phyloP scores from a whole-genome alignment of 2,888 invertebrate species.

The Brachyopa scutellaris region DNA sequence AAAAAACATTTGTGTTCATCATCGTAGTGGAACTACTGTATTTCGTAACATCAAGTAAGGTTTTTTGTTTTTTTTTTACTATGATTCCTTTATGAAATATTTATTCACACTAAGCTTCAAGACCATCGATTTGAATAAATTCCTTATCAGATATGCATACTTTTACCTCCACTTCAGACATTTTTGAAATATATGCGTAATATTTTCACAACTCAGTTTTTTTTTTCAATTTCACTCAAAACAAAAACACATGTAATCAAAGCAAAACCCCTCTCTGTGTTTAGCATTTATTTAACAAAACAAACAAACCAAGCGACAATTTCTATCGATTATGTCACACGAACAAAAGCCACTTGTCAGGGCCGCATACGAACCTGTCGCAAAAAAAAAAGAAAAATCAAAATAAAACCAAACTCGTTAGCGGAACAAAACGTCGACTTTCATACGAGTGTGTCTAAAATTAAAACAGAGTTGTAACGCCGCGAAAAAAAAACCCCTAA shows the following conservation, averaged over 20 bases:
- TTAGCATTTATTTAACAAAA: constrained; percentile 59
- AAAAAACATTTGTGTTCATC: too few relatives aligned
- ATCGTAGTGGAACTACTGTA: too few relatives aligned
- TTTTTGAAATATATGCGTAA: too few relatives aligned
- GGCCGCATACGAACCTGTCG: constrained; percentile 38
- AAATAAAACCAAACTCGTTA: neutral
- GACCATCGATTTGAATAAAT: constrained; percentile 12
- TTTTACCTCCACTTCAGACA: too few relatives aligned
- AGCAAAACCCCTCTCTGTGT: constrained; percentile 34
- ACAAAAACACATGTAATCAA: constrained; percentile 25
- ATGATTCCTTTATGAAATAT: too few relatives aligned
- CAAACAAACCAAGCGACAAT: constrained; percentile 54
- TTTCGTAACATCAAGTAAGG: too few relatives aligned
- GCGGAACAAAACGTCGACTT: constrained; percentile 56
- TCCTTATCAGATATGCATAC: constrained; percentile 32
- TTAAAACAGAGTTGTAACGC: constrained; percentile 28
- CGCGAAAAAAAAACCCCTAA: constrained; percentile 25
- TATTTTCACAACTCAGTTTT: constrained; percentile 31
- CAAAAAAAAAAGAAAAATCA: constrained; percentile 23
- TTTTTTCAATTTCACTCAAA: constrained; percentile 7
- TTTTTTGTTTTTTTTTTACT: too few relatives aligned
- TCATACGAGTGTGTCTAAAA: constrained; percentile 6
- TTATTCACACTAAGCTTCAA: neutral
- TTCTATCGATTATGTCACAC: constrained; percentile 60
- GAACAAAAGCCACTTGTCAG: constrained; percentile 45